Evolutionary conservation across 1,140 invertebrate genomes (phyloP).

Genomic region (Zeugodacus cucurbitae): DNA sequence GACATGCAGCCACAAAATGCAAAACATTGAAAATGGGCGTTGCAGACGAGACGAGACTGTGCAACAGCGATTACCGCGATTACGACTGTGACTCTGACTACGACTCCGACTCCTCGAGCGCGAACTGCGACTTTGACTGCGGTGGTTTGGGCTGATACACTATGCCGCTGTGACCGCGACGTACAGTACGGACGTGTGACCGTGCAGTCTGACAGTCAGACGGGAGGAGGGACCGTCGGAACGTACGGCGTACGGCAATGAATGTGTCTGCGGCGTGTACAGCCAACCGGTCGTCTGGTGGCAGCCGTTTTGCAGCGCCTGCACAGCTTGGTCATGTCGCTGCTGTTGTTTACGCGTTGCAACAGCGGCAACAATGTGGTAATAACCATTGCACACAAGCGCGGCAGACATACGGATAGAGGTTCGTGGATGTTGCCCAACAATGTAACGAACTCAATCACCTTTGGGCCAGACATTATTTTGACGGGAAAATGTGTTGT

Average conservation of each 20-base stretch:
- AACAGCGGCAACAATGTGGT: constrained; percentile 27
- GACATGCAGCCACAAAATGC: constrained; percentile 27
- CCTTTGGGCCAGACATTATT: constrained; percentile 45
- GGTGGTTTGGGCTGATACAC: not conserved
- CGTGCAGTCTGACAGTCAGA: not conserved
- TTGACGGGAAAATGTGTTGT: constrained; percentile 44
- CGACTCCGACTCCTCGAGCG: not conserved
- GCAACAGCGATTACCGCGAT: constrained; percentile 34
- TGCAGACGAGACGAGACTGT: constrained; percentile 41
- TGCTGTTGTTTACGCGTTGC: constrained; percentile 30
- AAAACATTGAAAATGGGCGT: constrained; percentile 43
- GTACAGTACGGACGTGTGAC: not conserved
- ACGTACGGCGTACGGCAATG: not conserved
- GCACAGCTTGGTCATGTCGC: constrained; percentile 2
- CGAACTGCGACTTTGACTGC: not conserved
- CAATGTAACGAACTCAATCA: constrained; percentile 15
- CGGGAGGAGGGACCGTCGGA: not conserved
- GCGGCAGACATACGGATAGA: not conserved
- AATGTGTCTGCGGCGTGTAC: constrained; percentile 6
- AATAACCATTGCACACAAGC: not conserved
- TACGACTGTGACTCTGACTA: constrained; percentile 42
- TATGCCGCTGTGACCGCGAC: constrained; percentile 11
- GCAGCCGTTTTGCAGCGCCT: not conserved
- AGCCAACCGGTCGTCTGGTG: not conserved
- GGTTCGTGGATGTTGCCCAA: not conserved